phyloP scores from a whole-genome alignment of 2,888 invertebrate genomes.

The Autographa gamma region DNA sequence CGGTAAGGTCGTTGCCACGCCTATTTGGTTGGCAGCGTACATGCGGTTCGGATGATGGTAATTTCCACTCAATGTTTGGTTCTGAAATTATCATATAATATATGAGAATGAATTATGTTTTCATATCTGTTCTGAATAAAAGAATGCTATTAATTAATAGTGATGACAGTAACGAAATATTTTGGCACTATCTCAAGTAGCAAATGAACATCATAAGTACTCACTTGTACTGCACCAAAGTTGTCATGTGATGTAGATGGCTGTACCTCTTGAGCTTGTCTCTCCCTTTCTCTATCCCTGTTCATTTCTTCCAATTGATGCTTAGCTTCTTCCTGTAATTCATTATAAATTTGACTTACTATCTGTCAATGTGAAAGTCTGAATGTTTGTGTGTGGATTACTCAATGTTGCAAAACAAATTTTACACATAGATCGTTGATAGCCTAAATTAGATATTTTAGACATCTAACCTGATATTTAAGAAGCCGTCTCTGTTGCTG shows the following conservation, averaged over 20 bases:
- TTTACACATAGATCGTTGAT: too few species aligned
- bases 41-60: constrained; percentile 78
- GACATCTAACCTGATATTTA: constrained; percentile 80
- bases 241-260: constrained; percentile 81
- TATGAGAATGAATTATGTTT: not conserved
- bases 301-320: constrained; percentile 85
- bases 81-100: constrained; percentile 64
- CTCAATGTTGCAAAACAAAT: too few species aligned
- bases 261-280: constrained; percentile 78
- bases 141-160: not conserved
- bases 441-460: not conserved
- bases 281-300: constrained; percentile 74
- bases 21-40: constrained; percentile 85
- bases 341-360: not conserved
- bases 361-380: not conserved
- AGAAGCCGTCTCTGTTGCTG: constrained; percentile 88
- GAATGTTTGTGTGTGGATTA: too few species aligned
- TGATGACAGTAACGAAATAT: not conserved
- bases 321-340: constrained; percentile 84
- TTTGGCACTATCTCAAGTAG: not conserved
- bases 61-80: constrained; percentile 73
- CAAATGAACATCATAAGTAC: not conserved
- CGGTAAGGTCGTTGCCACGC: constrained; percentile 85
- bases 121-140: not conserved
- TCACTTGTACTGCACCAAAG: constrained; percentile 77